Evolutionary conservation across 2,797 vertebrate genomes (phyloP).

Genomic region (Poecilia wingei): DNA sequence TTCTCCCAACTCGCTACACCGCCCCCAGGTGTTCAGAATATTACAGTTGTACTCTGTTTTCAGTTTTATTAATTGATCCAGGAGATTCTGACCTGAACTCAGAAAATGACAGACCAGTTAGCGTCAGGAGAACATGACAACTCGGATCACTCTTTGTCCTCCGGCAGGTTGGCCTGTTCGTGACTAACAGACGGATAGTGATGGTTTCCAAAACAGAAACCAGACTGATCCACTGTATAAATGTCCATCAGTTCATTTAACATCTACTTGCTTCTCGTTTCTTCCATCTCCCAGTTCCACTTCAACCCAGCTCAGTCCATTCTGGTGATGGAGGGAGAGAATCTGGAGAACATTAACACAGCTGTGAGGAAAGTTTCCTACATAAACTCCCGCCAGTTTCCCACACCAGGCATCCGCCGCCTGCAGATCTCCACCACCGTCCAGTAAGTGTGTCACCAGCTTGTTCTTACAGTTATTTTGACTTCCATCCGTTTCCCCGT

Average conservation of each 20-base stretch:
- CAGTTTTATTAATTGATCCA: conserved; percentile 1
- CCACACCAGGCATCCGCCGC: conserved; percentile 86
- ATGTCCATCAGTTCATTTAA: conserved; percentile 3
- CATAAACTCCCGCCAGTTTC: conserved; percentile 96
- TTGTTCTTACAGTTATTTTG: not conserved
- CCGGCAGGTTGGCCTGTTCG: not conserved
- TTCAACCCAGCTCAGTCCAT: conserved; percentile 96
- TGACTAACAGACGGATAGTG: not conserved
- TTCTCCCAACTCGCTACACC: not conserved
- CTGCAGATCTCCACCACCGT: conserved; percentile 91
- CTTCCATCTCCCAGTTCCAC: conserved; percentile 86
- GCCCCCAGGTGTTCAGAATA: not conserved
- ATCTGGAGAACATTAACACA: conserved; percentile 90
- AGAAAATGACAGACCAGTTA: not conserved
- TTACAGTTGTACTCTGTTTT: not conserved
- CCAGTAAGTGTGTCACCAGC: conserved; percentile 82
- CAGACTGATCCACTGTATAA: not conserved
- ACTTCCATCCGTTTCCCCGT: not conserved
- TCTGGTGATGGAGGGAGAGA: conserved; percentile 95
- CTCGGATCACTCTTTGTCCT: not conserved
- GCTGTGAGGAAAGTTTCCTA: conserved; percentile 94
- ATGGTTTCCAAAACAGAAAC: not conserved
- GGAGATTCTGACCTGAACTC: not conserved
- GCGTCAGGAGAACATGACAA: not conserved
- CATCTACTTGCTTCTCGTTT: conserved; percentile 9